These are phyloP conservation scores for Mesoligia furuncula DNA, from an alignment of 2,888 invertebrate genomes.

Conservation along the genomic window DNA sequence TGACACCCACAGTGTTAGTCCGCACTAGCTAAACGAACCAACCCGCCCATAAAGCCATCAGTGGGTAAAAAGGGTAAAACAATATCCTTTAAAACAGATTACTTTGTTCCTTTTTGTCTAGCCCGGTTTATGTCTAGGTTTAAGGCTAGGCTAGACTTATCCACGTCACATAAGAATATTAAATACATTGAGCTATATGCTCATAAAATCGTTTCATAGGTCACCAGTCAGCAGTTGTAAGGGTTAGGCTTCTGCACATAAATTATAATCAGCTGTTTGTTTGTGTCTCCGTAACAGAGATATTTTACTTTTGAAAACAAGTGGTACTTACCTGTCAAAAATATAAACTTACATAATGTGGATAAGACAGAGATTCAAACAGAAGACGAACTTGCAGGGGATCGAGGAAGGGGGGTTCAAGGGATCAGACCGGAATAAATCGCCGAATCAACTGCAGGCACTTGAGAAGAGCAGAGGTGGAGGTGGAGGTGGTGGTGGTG, in stretches of 20 bases:
- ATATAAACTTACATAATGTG: no score
- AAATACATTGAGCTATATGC: constrained; percentile 28
- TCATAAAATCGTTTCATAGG: constrained; percentile 21
- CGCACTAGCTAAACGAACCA: not conserved
- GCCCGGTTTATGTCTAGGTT: constrained; percentile 21
- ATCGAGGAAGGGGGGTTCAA: no score
- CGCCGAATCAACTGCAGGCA: no score
- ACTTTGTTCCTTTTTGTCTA: constrained; percentile 19
- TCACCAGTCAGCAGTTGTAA: constrained; percentile 22
- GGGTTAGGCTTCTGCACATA: not conserved
- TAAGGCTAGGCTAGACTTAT: constrained; percentile 1
- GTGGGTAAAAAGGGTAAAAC: constrained; percentile 29
- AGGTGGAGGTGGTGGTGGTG: no score
- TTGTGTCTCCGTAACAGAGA: not conserved
- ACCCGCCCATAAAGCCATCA: not conserved
- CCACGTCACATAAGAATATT: constrained; percentile 19
- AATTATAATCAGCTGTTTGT: not conserved
- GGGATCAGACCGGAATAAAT: no score
- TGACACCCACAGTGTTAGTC: not conserved
- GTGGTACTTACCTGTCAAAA: no score
- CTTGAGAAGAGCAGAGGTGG: no score
- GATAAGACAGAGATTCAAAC: no score
- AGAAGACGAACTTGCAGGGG: no score
- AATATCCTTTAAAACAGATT: constrained; percentile 40
- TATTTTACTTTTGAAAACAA: not conserved